Percentiles rank a stretch among this genome's conserved stretches.
phyloP scores from a whole-genome alignment of 2,888 invertebrate species.

The Cylloceria caligata region DNA sequence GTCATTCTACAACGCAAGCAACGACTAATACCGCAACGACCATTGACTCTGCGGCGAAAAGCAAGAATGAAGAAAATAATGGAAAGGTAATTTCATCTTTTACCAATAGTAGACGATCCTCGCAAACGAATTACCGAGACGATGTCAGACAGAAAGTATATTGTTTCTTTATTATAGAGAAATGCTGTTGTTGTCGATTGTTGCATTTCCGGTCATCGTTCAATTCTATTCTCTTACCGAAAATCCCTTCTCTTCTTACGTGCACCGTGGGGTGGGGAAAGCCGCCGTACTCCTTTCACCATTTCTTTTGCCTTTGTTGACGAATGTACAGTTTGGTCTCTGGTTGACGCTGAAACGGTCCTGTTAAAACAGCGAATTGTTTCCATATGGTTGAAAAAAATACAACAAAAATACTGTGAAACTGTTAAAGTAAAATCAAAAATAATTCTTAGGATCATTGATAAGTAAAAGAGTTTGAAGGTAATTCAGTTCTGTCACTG shows the following conservation, averaged over 20 bases:
- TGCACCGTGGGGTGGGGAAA: slow-evolving; percentile 17
- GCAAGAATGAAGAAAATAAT: slow-evolving; percentile 37
- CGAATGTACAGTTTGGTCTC: neutral
- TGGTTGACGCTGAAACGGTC: slow-evolving; percentile 2
- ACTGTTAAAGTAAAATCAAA: neutral
- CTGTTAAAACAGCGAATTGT: slow-evolving; percentile 1
- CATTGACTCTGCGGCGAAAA: slow-evolving; percentile 55
- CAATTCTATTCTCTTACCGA: neutral
- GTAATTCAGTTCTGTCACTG: neutral
- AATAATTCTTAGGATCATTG: neutral
- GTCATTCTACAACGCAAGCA: slow-evolving; percentile 92
- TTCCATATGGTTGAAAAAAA: slow-evolving; percentile 58
- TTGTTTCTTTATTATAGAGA: neutral
- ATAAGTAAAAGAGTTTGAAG: neutral
- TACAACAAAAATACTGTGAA: neutral
- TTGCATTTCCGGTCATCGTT: neutral
- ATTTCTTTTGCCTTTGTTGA: neutral
- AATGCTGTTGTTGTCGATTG: neutral
- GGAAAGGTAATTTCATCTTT: slow-evolving; percentile 6
- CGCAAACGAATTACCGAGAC: neutral
- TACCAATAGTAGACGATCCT: neutral
- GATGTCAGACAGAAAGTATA: neutral
- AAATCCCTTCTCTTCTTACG: slow-evolving; percentile 20
- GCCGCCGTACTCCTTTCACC: slow-evolving; percentile 39
- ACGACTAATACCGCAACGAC: slow-evolving; percentile 77